Base-by-base conservation (phyloP, 2,888 invertebrate genomes). In the Netelia inedita region DNA sequence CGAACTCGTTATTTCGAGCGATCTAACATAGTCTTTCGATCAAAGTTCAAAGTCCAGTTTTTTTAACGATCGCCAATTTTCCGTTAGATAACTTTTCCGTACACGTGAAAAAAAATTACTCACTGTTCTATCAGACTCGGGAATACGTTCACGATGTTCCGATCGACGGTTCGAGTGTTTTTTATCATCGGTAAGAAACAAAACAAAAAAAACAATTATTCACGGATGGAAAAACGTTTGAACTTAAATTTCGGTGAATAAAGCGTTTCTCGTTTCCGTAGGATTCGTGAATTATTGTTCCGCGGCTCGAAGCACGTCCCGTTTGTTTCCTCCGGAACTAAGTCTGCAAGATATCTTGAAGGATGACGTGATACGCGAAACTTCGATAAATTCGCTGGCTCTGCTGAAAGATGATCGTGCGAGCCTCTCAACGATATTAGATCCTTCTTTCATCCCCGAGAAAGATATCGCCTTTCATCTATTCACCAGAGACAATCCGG, bases 401-500 rank as follows among this genome's bases (percentile, higher is more conserved):
- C n/a, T 66, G n/a, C 66, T 71, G 59, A 83, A 83, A 46, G 83
- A 86, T 65, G 85, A 86, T 59, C 85, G 78, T 9, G 59, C 79
- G 8, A 79, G 79, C 11, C 43, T 85, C 14, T 19, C 85, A 59
- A 79, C 72, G 10, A 55, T 87, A 3, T 46, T 87, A 0, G 86
- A 88, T 55, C 72, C 85, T 1, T 66, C 71, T 11, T 82, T 89
- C 21, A 76, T 83, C 10, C 79, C 88, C 0, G 89, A 90, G 0
- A 78, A 80, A 1, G 89, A 89, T 28, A 79, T 92, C 3, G 85
- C 79, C 14, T 91, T 92, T 79, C 85, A 89, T 79, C 86, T 93
- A 5, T 92, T 88, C 80, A 91, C 92, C 0, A 88, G 85, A 21
- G 74, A 87, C 3, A 91, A 92, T 79, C 86, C 86, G 9, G 82